Percentiles rank a stretch among this genome's conserved stretches.
Evolutionary conservation across 2,888 invertebrate species (phyloP).

Genomic region (Sialis fuliginosa): DNA sequence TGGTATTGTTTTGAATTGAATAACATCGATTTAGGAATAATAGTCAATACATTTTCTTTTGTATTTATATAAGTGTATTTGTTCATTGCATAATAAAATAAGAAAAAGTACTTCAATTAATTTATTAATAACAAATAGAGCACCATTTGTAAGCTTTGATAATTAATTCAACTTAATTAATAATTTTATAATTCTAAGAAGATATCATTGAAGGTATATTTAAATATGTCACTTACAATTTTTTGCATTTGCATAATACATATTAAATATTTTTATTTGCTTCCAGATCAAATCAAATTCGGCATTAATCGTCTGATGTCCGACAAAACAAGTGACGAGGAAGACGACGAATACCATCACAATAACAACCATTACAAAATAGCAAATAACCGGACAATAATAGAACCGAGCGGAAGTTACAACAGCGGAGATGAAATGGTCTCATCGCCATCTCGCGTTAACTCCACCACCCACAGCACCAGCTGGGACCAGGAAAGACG

Average conservation of each 20-base stretch:
- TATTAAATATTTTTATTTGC: slow-evolving; percentile 14
- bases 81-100: too few species aligned
- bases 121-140: too few species aligned
- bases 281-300: slow-evolving; percentile 68
- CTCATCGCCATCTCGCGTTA: slow-evolving; percentile 25
- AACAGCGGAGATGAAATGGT: slow-evolving; percentile 33
- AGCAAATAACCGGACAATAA: slow-evolving; percentile 26
- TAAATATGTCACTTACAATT: too few species aligned
- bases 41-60: too few species aligned
- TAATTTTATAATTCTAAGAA: background rate
- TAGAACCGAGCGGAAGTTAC: slow-evolving; percentile 33
- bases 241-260: slow-evolving; percentile 6
- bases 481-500: slow-evolving; percentile 16
- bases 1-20: too few species aligned
- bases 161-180: too few species aligned
- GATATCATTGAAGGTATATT: too few species aligned
- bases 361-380: slow-evolving; percentile 23
- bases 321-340: slow-evolving; percentile 40
- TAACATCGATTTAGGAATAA: too few species aligned
- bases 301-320: slow-evolving; percentile 66
- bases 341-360: slow-evolving; percentile 34
- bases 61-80: too few species aligned
- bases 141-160: too few species aligned
- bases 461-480: slow-evolving; percentile 12
- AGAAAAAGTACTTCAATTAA: too few species aligned